phyloP scores from a whole-genome alignment of 2,113 vertebrate species.

The Clarias macrocephalus region DNA sequence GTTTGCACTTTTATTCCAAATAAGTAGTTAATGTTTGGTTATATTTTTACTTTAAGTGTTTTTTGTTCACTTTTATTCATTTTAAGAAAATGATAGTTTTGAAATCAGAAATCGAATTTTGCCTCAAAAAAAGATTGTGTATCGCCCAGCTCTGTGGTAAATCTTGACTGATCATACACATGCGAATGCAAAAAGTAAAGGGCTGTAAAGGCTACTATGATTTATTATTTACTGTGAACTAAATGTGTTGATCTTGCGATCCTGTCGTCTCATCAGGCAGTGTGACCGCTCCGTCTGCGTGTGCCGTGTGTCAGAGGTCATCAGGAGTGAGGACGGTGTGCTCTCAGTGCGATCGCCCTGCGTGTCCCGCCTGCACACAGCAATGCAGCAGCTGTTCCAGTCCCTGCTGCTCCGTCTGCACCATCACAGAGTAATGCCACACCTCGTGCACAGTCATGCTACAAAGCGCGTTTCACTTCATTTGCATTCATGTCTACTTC shows the following conservation, averaged over 20 bases:
- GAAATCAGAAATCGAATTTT: too few relatives aligned
- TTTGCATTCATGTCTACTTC: not conserved
- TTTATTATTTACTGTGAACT: not conserved
- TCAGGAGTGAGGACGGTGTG: conserved; percentile 59
- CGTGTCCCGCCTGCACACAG: conserved; percentile 67
- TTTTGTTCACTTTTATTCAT: too few relatives aligned
- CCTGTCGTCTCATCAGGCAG: conserved; percentile 52
- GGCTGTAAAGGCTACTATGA: not conserved
- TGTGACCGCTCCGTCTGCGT: conserved; percentile 50
- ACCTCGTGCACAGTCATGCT: not conserved
- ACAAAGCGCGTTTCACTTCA: not conserved
- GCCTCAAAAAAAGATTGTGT: too few relatives aligned
- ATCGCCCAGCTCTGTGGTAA: too few relatives aligned
- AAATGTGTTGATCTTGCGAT: not conserved
- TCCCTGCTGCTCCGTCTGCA: conserved; percentile 73
- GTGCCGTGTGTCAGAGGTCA: conserved; percentile 70
- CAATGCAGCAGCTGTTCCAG: conserved; percentile 70
- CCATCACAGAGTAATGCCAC: conserved; percentile 67
- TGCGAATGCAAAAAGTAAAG: not conserved
- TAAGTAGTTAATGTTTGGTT: too few relatives aligned
- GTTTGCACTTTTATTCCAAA: too few relatives aligned
- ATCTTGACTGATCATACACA: too few relatives aligned
- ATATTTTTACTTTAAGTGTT: too few relatives aligned
- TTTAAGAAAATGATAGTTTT: too few relatives aligned
- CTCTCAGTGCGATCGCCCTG: conserved; percentile 69